phyloP scores from a whole-genome alignment of 1,140 invertebrate species.

The Scaptomyza hsui region DNA sequence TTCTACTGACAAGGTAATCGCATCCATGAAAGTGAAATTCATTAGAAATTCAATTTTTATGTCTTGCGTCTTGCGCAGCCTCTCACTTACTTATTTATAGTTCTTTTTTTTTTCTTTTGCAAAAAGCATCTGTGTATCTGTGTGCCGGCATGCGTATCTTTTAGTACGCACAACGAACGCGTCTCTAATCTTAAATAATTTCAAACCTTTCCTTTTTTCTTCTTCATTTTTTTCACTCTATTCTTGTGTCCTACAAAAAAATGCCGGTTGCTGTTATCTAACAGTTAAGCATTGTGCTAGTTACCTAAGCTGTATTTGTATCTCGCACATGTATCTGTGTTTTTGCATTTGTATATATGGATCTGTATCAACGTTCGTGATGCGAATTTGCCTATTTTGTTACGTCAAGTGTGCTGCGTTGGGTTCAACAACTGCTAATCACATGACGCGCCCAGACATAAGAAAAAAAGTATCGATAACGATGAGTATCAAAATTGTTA shows the following conservation, averaged over 20 bases:
- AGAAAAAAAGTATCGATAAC: constrained; percentile 6
- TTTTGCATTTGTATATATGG: background rate
- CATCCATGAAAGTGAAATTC: constrained; percentile 35
- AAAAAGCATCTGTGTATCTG: constrained; percentile 17
- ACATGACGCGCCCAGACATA: constrained; percentile 48
- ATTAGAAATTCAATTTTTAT: constrained; percentile 28
- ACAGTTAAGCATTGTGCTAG: constrained; percentile 31
- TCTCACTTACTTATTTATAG: constrained; percentile 38
- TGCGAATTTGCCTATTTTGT: constrained; percentile 31
- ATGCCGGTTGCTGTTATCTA: constrained; percentile 66
- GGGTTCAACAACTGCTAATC: constrained; percentile 80
- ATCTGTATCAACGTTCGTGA: constrained; percentile 10
- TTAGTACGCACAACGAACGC: constrained; percentile 19
- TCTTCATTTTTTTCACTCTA: too few species aligned
- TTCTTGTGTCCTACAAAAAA: constrained; percentile 40
- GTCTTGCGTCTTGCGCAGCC: constrained; percentile 15
- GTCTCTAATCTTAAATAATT: constrained; percentile 40
- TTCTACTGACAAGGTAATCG: constrained; percentile 7
- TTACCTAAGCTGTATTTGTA: constrained; percentile 44
- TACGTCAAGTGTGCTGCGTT: constrained; percentile 23
- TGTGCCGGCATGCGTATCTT: constrained; percentile 34
- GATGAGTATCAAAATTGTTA: constrained; percentile 8
- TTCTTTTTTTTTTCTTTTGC: constrained; percentile 12
- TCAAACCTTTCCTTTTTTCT: constrained; percentile 42
- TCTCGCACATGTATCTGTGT: background rate